Percentiles rank a stretch among this genome's conserved stretches.
Evolutionary conservation across 2,113 vertebrate species (phyloP).

Genomic region (Proterorhinus semilunaris): DNA sequence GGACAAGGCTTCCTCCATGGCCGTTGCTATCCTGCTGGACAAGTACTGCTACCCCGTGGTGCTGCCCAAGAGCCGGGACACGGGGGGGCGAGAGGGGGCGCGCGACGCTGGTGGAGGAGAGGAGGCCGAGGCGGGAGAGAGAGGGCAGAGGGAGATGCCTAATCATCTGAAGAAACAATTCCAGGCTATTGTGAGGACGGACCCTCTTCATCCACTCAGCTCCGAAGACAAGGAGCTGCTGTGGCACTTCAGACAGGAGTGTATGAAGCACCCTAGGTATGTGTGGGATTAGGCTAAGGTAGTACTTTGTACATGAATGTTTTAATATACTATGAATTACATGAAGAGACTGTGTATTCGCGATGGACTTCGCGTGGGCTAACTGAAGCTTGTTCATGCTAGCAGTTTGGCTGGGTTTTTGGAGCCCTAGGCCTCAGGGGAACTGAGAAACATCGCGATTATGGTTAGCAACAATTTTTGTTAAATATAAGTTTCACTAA

Average conservation of each 20-base stretch:
- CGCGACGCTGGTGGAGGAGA: constrained; percentile 56
- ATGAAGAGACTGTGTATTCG: neutral
- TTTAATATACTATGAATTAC: neutral
- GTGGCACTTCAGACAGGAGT: constrained; percentile 96
- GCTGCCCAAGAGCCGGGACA: constrained; percentile 86
- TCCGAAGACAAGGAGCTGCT: constrained; percentile 95
- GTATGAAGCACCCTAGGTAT: constrained; percentile 85
- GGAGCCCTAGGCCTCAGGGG: no score
- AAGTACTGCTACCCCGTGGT: constrained; percentile 95
- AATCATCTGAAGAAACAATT: constrained; percentile 97
- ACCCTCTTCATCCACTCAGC: constrained; percentile 91
- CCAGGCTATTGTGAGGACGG: constrained; percentile 88
- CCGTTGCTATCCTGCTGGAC: constrained; percentile 89
- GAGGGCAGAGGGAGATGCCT: constrained; percentile 91
- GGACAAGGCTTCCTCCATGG: constrained; percentile 92
- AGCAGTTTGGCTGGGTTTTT: no score
- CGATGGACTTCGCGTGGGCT: no score
- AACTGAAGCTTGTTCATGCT: no score
- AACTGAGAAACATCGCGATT: no score
- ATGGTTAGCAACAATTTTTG: no score
- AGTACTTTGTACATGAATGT: neutral
- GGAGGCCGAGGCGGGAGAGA: constrained; percentile 80
- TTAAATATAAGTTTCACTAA: no score
- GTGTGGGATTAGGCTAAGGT: neutral
- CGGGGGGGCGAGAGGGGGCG: constrained; percentile 45